phyloP scores from a whole-genome alignment of 2,113 vertebrate genomes.

The Phycodurus eques region DNA sequence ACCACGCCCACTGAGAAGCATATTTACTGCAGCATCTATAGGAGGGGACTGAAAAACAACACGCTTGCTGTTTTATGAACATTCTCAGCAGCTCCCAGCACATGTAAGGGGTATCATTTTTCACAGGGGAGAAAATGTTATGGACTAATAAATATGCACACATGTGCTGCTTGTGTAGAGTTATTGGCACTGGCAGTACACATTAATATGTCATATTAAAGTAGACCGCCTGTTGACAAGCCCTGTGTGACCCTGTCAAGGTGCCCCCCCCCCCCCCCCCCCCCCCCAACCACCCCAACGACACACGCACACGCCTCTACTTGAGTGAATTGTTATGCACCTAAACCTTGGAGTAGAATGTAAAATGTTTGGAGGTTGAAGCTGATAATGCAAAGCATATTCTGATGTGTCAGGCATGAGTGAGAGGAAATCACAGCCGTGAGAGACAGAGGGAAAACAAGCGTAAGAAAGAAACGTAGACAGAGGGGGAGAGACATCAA shows the following conservation, averaged over 20 bases:
- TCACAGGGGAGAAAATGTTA: slow-evolving; percentile 64
- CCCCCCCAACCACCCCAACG: slow-evolving; percentile 9
- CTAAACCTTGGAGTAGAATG: slow-evolving; percentile 16
- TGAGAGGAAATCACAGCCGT: slow-evolving; percentile 17
- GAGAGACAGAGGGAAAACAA: slow-evolving; percentile 15
- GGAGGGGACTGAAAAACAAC: slow-evolving; percentile 32
- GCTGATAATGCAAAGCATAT: slow-evolving; percentile 36
- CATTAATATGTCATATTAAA: slow-evolving; percentile 76
- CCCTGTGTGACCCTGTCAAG: slow-evolving; percentile 63
- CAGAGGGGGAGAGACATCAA: slow-evolving; percentile 75
- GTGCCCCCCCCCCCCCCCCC: slow-evolving; percentile 9
- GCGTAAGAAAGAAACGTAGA: slow-evolving; percentile 42
- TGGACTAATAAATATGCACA: slow-evolving; percentile 69
- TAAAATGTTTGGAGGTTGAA: slow-evolving; percentile 25
- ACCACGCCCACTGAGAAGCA: slow-evolving; percentile 11
- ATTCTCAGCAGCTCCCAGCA: slow-evolving; percentile 56
- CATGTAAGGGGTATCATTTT: slow-evolving; percentile 56
- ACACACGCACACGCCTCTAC: slow-evolving; percentile 6
- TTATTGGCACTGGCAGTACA: slow-evolving; percentile 67
- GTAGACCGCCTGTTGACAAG: slow-evolving; percentile 65
- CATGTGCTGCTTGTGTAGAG: slow-evolving; percentile 66
- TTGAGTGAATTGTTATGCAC: slow-evolving; percentile 9
- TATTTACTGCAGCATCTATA: slow-evolving; percentile 15
- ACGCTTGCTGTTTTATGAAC: slow-evolving; percentile 49
- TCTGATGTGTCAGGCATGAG: slow-evolving; percentile 29